Base-by-base conservation (phyloP, 2,797 vertebrate species). In the Cossypha dichroa region DNA sequence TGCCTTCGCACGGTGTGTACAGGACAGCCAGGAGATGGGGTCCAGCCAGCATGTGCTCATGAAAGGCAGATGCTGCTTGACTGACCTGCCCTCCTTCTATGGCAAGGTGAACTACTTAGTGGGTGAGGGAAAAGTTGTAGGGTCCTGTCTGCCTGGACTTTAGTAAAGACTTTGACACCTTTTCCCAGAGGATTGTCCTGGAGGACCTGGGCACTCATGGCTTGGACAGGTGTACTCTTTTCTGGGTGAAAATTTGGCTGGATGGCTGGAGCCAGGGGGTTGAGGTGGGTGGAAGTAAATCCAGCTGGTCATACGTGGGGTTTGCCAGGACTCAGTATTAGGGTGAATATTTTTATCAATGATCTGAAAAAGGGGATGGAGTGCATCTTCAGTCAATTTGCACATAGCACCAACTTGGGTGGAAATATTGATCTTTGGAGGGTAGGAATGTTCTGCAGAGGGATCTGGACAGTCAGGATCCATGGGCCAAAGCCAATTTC, bases 1-100 rank as follows among this genome's bases (percentile, higher is more conserved):
- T 31, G 15, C 15, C 48, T 14, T 62, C 9, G 22, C 29, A 55
- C 0, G 0, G 28, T 28, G 25, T 4, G 23, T 43, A 23, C 36
- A 67, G 34, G 13, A 49, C n/a, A 55, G 13, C 36, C 36, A 26
- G 20, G 43, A 67, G n/a, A 38, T 6, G 4, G 2, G 29, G n/a
- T 58, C 20, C 28, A 79, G n/a, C n/a, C 43, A 33, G 14, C 7
- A 14, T 4, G 4, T 18, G 29, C 6, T 74, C 33, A 56, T 28
- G n/a, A 56, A 73, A 74, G 17, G 17, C 28, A 68, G 17, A 17
- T 74, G 28, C 48, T 49, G 8, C 34, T 25, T 18, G n/a, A 68
- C 28, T 29, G 45, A 62, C n/a, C 23, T 60, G 11, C 14, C 43
- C 14, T 60, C 54, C 34, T 67, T 29, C n/a, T 25, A 9, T 48